Percentiles rank a stretch among this genome's conserved stretches.
Conservation (phyloP, 1,140 invertebrate genomes). For the Chironomus tepperi region DNA sequence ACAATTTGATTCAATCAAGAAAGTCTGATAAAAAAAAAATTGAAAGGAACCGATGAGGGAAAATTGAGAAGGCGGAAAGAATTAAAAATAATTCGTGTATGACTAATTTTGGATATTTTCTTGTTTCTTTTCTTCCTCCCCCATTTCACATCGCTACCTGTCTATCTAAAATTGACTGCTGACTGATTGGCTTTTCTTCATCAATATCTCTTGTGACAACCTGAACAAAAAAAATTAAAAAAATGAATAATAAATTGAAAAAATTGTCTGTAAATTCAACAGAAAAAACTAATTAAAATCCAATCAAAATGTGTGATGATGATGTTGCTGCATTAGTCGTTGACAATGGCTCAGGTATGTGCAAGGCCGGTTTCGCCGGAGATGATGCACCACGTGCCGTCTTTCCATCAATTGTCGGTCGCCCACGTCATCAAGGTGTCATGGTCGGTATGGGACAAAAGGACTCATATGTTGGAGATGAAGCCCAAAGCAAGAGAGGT, state of each 20-base stretch:
- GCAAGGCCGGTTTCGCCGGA: conserved; percentile 88
- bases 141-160: background rate
- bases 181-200: background rate
- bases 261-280: background rate
- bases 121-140: background rate
- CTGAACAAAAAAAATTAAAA: background rate
- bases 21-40: background rate
- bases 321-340: conserved; percentile 72
- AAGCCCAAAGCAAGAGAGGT: conserved; percentile 89
- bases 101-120: conserved; percentile 18
- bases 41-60: background rate
- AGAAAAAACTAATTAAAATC: conserved; percentile 14
- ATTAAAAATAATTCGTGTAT: background rate
- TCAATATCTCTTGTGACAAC: background rate
- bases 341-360: conserved; percentile 88
- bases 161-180: no score
- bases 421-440: conserved; percentile 77
- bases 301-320: conserved; percentile 67
- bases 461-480: conserved; percentile 89
- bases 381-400: conserved; percentile 86
- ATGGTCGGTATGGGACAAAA: conserved; percentile 97
- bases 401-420: conserved; percentile 83
- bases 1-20: background rate
- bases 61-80: background rate
- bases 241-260: background rate